Base-by-base conservation (phyloP, 2,888 invertebrate species). In the Molanna angustata region DNA sequence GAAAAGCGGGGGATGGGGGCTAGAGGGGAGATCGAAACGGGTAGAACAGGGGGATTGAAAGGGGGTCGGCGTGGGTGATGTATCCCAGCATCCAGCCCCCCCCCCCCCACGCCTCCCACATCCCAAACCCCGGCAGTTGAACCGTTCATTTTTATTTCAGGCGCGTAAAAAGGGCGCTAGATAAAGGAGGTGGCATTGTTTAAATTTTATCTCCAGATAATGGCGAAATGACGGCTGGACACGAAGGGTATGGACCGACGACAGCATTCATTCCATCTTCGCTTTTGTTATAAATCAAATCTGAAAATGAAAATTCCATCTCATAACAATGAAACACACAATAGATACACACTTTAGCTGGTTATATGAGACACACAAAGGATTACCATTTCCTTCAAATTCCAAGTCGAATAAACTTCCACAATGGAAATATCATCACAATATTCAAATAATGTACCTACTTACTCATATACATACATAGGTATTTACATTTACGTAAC, bases 121-220 rank as follows among this genome's bases (percentile, higher is more conserved):
- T 44, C 35, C 45, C 46, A 19, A 16, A 33, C 45, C 48, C 13
- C 40, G 41, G 31, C 33, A 41, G 49, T 20, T 21, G 45, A 44
- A 54, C 51, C 46, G 52, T 58, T 55, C 55, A 55, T 52, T 58
- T 58, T 58, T 58, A 58, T 58, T 58, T 55, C 47, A 47, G 31
- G 47, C 54, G 54, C 58, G 52, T 55, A 58, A 55, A 58, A 52
- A 52, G 49, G 31, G 52, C 42, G 49, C 48, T 45, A 52, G 47
- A 40, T 33, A 39, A 49, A 45, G 45, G 51, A 46, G 50, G 48
- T 52, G 49, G 52, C 55, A 58, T 58, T 58, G 58, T 58, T 58
- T 58, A 58, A 58, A 58, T 52, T 58, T 58, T 58, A 58, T 54
- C 52, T 52, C 17, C 44, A 42, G 46, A 46, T 55, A 55, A 58